Evolutionary conservation across 1,140 invertebrate genomes (phyloP).

Genomic region (Drosophila novamexicana): DNA sequence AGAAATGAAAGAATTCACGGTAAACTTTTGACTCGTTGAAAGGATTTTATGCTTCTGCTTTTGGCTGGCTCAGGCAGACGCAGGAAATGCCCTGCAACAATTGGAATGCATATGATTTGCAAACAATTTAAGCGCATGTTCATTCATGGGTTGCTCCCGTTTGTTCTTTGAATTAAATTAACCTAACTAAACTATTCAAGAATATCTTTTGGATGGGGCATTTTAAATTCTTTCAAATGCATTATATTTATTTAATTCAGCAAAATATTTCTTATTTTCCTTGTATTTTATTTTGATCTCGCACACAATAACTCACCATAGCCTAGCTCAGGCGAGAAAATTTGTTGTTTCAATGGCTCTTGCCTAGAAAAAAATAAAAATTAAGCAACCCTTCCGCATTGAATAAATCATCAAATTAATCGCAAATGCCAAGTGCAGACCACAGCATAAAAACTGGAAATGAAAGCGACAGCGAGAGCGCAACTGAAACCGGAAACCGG

Average conservation of each 20-base stretch:
- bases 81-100: neutral
- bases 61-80: neutral
- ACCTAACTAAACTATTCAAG: no score
- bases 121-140: no score
- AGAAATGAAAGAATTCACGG: constrained; percentile 42
- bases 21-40: constrained; percentile 40
- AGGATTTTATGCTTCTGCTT: constrained; percentile 14
- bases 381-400: constrained; percentile 82
- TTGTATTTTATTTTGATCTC: no score
- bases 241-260: no score
- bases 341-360: neutral
- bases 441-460: constrained; percentile 33
- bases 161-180: no score
- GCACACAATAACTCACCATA: no score
- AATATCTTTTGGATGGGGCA: no score
- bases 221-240: no score
- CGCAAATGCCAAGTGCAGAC: constrained; percentile 51
- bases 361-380: constrained; percentile 63
- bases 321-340: no score
- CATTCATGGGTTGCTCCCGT: no score
- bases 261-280: neutral
- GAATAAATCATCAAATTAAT: constrained; percentile 82
- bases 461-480: neutral
- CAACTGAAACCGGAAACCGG: constrained; percentile 55
- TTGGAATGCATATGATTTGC: neutral